These are phyloP conservation scores for Podargus strigoides DNA, from an alignment of 2,797 vertebrate genomes.

Conservation along the genomic window DNA sequence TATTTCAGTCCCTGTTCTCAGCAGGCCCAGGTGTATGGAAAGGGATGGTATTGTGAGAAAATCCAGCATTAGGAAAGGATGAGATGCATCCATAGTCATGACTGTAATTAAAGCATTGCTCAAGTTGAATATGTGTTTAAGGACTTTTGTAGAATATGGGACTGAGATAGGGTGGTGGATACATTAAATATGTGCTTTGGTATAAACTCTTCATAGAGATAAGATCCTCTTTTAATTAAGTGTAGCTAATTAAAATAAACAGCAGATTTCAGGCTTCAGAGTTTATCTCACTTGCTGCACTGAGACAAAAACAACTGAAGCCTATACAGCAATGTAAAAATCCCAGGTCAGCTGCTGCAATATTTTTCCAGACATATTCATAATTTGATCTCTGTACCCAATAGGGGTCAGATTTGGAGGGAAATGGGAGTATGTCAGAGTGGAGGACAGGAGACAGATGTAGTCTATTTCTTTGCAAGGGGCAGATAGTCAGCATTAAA, in stretches of 20 bases:
- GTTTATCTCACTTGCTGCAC: neutral
- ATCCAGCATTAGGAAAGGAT: neutral
- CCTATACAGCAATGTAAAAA: neutral
- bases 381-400: neutral
- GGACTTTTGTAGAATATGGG: neutral
- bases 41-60: neutral
- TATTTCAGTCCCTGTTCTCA: neutral
- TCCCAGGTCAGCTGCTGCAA: neutral
- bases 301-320: neutral
- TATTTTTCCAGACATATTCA: neutral
- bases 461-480: neutral
- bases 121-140: neutral
- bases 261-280: neutral
- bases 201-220: neutral
- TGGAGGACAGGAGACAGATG: neutral
- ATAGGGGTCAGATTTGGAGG: neutral
- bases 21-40: neutral
- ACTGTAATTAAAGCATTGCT: neutral
- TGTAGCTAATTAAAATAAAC: slow-evolving; percentile 7
- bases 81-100: neutral
- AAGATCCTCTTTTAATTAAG: neutral
- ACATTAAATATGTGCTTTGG: neutral
- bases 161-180: neutral
- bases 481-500: neutral
- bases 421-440: neutral